These are phyloP conservation scores for Coccyzus lansbergi DNA, from an alignment of 2,797 vertebrate genomes.

Conservation along the genomic window DNA sequence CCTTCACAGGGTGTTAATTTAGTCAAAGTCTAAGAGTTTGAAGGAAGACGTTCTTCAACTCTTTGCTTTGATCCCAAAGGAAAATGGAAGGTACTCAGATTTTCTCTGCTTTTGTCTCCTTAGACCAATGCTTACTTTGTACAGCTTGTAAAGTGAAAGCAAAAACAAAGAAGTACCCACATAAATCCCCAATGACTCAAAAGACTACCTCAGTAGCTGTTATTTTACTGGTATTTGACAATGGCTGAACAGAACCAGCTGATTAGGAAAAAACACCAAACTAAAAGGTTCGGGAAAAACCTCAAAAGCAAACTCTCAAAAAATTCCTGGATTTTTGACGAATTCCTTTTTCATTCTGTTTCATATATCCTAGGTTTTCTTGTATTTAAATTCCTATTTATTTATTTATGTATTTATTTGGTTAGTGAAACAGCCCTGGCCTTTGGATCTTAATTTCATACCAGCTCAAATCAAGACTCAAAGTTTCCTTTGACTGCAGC, in stretches of 20 bases:
- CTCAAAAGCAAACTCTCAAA: not conserved
- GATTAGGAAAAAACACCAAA: not conserved
- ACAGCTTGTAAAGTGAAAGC: not conserved
- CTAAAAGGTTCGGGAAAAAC: not conserved
- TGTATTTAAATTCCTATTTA: not conserved
- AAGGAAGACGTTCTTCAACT: not conserved
- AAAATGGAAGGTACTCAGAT: not conserved
- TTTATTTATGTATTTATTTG: not conserved
- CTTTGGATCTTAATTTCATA: not conserved
- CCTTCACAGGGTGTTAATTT: not conserved
- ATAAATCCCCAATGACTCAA: rapidly evolving
- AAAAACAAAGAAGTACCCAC: not conserved
- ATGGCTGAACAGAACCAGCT: not conserved
- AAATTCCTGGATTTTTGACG: not conserved
- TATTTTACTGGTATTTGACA: not conserved
- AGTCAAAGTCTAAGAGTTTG: not conserved
- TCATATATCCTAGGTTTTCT: not conserved
- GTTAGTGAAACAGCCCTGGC: not conserved
- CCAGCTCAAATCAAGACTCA: not conserved
- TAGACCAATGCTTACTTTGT: not conserved
- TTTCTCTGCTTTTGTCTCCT: not conserved
- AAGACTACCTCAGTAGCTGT: not conserved
- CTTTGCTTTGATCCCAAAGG: not conserved
- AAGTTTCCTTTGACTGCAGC: not conserved
- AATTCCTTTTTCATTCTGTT: not conserved